Conservation (phyloP, 2,888 invertebrate genomes). For the Escarpia spicata region DNA sequence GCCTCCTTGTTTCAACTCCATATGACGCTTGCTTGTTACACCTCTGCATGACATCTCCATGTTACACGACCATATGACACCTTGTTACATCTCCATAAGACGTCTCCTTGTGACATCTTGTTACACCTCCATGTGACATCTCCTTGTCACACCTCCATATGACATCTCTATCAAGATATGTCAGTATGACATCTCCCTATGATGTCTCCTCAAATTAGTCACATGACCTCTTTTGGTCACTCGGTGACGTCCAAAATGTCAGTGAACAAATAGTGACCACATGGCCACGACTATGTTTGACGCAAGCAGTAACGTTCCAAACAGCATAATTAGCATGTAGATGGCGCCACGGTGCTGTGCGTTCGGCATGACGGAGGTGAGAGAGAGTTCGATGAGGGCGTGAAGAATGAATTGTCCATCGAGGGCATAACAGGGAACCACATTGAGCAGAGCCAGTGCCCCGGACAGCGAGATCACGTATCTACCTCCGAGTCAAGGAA, state of each 20-base stretch:
- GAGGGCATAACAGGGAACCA: constrained; percentile 90
- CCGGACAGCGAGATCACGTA: constrained; percentile 81
- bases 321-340: constrained; percentile 76
- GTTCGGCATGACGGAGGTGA: constrained; percentile 54
- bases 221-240: no score
- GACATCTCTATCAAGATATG: neutral
- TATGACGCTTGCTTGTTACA: neutral
- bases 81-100: neutral
- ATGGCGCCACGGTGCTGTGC: constrained; percentile 69
- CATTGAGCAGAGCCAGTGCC: constrained; percentile 89
- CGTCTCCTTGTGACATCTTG: neutral
- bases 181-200: neutral
- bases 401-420: constrained; percentile 91
- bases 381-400: constrained; percentile 62
- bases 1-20: neutral
- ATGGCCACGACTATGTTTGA: constrained; percentile 74
- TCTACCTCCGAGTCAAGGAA: constrained; percentile 48
- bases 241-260: neutral
- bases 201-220: neutral
- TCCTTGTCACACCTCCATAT: neutral
- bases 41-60: neutral
- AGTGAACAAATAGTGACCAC: constrained; percentile 54
- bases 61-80: neutral
- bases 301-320: constrained; percentile 78
- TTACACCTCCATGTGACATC: neutral